Evolutionary conservation across 2,888 invertebrate species (phyloP), one percentile per base, ranked within the genome.

Genomic region (Sinhomidia bicolor): DNA sequence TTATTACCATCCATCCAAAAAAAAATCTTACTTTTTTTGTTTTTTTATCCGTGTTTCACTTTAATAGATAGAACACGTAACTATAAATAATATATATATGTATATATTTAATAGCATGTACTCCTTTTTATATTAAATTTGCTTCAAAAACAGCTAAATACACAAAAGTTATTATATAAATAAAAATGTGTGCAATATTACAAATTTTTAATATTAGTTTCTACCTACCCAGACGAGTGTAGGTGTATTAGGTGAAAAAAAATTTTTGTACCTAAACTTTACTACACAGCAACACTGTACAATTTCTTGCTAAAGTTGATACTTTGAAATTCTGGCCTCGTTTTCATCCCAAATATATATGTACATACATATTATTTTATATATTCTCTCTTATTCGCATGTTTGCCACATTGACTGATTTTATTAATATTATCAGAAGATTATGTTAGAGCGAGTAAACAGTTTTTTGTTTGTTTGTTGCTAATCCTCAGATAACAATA

Each of bases 1-100:
- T 85, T 85, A 79, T 85, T 85, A 85, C 51, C 36, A 76, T 78
- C 79, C 79, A 79, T 78, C 47, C 79, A 85, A 62, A 32, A 84
- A 68, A 62, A 83, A 57, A 84, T 20, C 26, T 51, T 82, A 12
- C 10, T 10, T 41, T 76, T 60, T 23, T 57, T 20, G 12, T 60
- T 36, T 62, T 82, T 82, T 82, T 57, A 71, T 68, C 71, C 68
- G 36, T 71, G 51, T 54, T 82, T 71, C 68, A 82, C 60, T 80
- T 62, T 47, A 47, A 47, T 81, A 44, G 26, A 47, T 17, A 65
- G 17, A 81, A 71, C 14, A 71, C 23, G 23, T 4, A 26, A 62
- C 1, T 1, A n/a, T 2, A 23, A n/a, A n/a, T n/a, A 6, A 20
- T 62, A 3, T 9, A 26, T 62, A 62, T 65, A 65, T 65, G 36